Percentiles rank a stretch among this genome's conserved stretches.
phyloP scores from a whole-genome alignment of 2,797 vertebrate species.

The Streptopelia turtur region DNA sequence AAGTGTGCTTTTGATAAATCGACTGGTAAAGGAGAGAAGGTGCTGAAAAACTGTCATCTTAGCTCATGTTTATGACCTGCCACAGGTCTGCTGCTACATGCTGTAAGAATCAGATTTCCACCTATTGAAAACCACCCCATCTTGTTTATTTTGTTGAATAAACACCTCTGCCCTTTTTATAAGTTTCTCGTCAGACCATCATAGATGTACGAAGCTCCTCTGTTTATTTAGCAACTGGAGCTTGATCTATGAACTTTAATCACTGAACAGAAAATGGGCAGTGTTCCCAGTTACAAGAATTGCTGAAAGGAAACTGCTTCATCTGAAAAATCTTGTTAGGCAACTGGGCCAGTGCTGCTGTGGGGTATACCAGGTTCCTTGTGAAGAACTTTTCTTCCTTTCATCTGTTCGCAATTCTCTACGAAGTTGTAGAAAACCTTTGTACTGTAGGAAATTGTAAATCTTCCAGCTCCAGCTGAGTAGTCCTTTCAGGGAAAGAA shows the following conservation, averaged over 20 bases:
- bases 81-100: not conserved
- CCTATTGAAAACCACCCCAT: not conserved
- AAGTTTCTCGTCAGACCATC: not conserved
- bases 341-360: not conserved
- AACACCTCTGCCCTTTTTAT: not conserved
- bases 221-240: not conserved
- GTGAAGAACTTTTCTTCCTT: not conserved
- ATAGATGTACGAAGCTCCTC: not conserved
- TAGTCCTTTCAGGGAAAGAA: not conserved
- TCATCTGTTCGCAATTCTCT: not conserved
- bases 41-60: not conserved
- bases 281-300: not conserved
- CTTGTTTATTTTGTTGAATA: not conserved
- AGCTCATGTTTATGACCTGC: not conserved
- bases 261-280: not conserved
- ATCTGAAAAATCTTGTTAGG: not conserved
- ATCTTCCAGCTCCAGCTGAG: not conserved
- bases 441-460: not conserved
- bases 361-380: not conserved
- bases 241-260: constrained; percentile 11
- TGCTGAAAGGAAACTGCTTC: constrained; percentile 10
- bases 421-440: not conserved
- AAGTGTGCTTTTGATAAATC: not conserved
- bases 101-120: not conserved
- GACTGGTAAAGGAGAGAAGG: not conserved